Percentiles rank a stretch among this genome's conserved stretches.
Evolutionary conservation across 2,888 invertebrate genomes (phyloP).

Genomic region (Acronicta psi): DNA sequence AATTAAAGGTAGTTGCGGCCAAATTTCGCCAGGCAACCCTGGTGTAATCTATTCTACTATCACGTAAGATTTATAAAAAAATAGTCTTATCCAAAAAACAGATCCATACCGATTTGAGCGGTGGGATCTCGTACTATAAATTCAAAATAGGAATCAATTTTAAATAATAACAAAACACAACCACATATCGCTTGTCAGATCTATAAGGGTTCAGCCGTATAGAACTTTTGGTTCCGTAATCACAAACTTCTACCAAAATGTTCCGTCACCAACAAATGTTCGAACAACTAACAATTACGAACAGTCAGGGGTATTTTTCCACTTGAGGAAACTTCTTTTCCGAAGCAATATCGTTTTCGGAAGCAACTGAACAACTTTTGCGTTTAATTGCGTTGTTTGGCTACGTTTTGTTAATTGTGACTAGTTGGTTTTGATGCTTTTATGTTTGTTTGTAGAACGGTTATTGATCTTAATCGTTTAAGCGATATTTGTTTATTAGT

Average conservation of each 20-base stretch:
- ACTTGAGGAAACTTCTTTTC: slow-evolving; percentile 37
- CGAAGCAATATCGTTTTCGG: slow-evolving; percentile 41
- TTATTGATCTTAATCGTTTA: neutral
- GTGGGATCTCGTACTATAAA: no score
- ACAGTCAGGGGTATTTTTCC: slow-evolving; percentile 43
- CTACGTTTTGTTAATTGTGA: slow-evolving; percentile 27
- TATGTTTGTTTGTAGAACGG: neutral
- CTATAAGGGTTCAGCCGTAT: no score
- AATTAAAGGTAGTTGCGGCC: no score
- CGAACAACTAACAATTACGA: slow-evolving; percentile 36
- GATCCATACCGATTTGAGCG: no score
- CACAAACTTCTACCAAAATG: slow-evolving; percentile 17
- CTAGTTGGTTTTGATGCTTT: slow-evolving; percentile 10
- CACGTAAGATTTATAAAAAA: no score
- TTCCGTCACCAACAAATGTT: slow-evolving; percentile 34
- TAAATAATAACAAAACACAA: neutral
- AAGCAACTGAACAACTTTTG: slow-evolving; percentile 43
- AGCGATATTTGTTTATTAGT: neutral
- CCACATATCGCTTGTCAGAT: no score
- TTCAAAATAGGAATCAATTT: no score
- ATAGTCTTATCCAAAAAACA: no score
- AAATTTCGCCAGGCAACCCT: no score
- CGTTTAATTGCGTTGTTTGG: slow-evolving; percentile 48
- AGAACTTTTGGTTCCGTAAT: slow-evolving; percentile 17
- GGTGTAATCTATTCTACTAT: no score